A percentile compares a stretch with the other conserved stretches of the same genome.
phyloP scores from a whole-genome alignment of 2,888 invertebrate species.

The Hyalella azteca region DNA sequence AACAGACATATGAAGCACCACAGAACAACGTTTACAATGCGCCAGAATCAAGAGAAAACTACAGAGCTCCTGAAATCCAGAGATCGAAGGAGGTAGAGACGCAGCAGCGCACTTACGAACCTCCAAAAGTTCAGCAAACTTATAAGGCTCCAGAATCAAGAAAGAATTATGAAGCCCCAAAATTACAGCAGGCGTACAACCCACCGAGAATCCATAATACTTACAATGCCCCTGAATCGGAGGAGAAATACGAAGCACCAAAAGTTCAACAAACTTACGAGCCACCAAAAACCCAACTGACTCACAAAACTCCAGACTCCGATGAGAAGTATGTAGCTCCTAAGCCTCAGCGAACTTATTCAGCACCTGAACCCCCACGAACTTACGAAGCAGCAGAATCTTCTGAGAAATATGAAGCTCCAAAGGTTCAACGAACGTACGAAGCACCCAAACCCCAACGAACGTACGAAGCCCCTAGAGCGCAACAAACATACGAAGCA shows the following conservation, averaged over 20 bases:
- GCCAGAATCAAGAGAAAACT: not conserved
- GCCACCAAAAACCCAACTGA: not conserved
- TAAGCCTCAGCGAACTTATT: not conserved
- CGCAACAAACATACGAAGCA: not conserved
- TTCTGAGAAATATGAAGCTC: not conserved
- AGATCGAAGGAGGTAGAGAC: too few relatives aligned
- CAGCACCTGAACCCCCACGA: not conserved
- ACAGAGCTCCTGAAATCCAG: not conserved
- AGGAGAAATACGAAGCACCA: not conserved
- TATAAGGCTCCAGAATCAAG: not conserved
- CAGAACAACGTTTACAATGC: not conserved
- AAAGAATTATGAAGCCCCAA: slow-evolving; percentile 10
- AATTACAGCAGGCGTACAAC: not conserved
- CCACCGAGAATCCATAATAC: not conserved
- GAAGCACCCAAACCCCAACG: not conserved
- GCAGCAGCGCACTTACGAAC: not conserved
- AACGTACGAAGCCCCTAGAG: not conserved
- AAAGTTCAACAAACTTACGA: not conserved
- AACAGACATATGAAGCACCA: not conserved
- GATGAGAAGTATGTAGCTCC: not conserved
- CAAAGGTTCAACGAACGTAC: not conserved
- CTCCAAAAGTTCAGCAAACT: not conserved
- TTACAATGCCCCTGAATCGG: not conserved
- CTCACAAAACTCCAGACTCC: not conserved
- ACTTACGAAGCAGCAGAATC: not conserved